These are phyloP conservation scores for Dermochelys coriacea DNA, from an alignment of 2,797 vertebrate species.

Conservation along the genomic window DNA sequence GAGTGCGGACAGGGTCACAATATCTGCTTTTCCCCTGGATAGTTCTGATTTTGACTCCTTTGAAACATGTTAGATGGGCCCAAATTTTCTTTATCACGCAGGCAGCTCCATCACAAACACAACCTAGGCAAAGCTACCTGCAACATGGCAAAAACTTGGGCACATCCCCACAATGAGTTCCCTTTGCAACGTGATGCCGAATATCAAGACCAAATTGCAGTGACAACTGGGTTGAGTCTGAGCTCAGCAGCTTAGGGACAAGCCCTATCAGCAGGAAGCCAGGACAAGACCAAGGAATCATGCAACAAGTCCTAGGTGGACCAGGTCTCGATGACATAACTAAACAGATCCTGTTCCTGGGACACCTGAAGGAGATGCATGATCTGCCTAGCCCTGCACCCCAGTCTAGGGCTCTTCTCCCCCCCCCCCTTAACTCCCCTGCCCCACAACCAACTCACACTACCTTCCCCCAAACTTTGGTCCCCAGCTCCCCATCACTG, in stretches of 20 bases:
- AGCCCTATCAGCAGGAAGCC: neutral
- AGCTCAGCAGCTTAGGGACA: neutral
- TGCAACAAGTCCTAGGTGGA: accelerated
- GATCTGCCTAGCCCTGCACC: neutral
- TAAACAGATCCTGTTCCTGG: neutral
- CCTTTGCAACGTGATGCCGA: neutral
- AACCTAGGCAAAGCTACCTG: neutral
- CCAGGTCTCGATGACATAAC: neutral
- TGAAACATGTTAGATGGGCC: neutral
- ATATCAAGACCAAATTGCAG: neutral
- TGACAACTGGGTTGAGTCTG: neutral
- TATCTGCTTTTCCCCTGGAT: neutral
- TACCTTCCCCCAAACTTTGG: neutral
- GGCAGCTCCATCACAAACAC: neutral
- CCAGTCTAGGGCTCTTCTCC: neutral
- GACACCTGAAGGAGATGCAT: neutral
- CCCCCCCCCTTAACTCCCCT: neutral
- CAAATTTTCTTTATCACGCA: neutral
- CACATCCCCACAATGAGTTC: neutral
- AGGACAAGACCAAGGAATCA: neutral
- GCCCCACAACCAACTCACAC: neutral
- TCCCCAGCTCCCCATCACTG: neutral
- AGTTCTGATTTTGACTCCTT: neutral
- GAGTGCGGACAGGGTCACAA: neutral
- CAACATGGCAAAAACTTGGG: neutral